phyloP scores from a whole-genome alignment of 2,888 invertebrate genomes.

The Asteroscopus sphinx region DNA sequence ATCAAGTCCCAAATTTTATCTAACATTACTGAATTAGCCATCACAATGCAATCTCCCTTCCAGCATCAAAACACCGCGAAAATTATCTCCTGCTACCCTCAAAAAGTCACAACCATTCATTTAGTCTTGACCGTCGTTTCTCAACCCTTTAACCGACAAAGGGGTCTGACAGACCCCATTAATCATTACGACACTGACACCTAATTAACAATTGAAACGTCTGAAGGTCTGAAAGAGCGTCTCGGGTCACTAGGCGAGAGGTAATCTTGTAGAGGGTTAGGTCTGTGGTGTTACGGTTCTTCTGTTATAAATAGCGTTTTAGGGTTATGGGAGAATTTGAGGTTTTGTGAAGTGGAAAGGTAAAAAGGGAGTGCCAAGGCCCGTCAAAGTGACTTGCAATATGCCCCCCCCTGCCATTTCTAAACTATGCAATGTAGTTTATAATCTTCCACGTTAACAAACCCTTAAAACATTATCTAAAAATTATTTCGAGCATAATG shows the following conservation, averaged over 20 bases:
- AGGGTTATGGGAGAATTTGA: conserved; percentile 14
- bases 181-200: conserved; percentile 65
- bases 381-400: too few species aligned
- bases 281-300: conserved; percentile 27
- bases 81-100: conserved; percentile 46
- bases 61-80: conserved; percentile 37
- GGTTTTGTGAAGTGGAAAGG: conserved; percentile 5
- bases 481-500: too few species aligned
- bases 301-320: conserved; percentile 34
- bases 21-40: background rate
- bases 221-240: conserved; percentile 52
- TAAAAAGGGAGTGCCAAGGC: background rate
- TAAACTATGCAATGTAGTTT: too few species aligned
- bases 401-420: too few species aligned
- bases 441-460: too few species aligned
- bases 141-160: conserved; percentile 63
- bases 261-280: conserved; percentile 54
- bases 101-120: conserved; percentile 59
- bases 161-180: conserved; percentile 62
- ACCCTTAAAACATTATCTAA: too few species aligned
- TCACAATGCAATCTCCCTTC: conserved; percentile 12
- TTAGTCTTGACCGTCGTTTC: conserved; percentile 60
- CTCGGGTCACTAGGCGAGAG: conserved; percentile 58
- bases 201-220: conserved; percentile 71
- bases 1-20: background rate